A percentile compares a stretch with the other conserved stretches of the same genome.
phyloP scores from a whole-genome alignment of 2,797 vertebrate genomes.

The Hylomyscus alleni region DNA sequence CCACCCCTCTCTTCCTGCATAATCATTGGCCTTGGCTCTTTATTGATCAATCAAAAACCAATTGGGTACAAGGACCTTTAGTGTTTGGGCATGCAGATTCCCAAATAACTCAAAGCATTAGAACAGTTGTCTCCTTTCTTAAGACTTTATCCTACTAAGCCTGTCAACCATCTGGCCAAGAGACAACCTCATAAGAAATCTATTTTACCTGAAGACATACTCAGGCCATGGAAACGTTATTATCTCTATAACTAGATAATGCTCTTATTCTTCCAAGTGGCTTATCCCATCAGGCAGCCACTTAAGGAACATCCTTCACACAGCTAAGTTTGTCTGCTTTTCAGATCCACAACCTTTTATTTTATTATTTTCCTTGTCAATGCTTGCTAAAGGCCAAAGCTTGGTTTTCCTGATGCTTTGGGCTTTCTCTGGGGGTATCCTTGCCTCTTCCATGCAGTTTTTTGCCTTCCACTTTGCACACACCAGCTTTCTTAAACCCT shows the following conservation, averaged over 20 bases:
- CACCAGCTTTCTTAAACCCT: not conserved
- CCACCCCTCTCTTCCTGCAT: too few species aligned
- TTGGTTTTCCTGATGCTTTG: not conserved
- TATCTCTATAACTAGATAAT: not conserved
- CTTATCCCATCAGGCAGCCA: too few species aligned
- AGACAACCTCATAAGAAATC: not conserved
- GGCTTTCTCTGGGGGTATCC: not conserved
- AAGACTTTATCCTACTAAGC: not conserved
- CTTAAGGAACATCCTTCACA: not conserved
- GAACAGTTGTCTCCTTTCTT: not conserved
- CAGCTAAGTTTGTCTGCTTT: not conserved
- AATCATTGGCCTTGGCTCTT: not conserved
- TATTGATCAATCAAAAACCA: not conserved
- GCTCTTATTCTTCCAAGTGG: not conserved
- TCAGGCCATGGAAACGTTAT: not conserved
- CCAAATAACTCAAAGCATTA: not conserved
- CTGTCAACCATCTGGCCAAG: not conserved
- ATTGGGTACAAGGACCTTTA: not conserved
- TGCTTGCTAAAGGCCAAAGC: not conserved
- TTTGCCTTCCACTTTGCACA: not conserved
- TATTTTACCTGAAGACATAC: not conserved
- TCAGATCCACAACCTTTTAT: not conserved
- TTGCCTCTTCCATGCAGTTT: too few species aligned
- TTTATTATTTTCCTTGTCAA: not conserved
- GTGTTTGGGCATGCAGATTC: not conserved